Percentiles rank a stretch among this genome's conserved stretches.
Evolutionary conservation across 2,113 vertebrate species (phyloP).

Genomic region (Falco punctatus): DNA sequence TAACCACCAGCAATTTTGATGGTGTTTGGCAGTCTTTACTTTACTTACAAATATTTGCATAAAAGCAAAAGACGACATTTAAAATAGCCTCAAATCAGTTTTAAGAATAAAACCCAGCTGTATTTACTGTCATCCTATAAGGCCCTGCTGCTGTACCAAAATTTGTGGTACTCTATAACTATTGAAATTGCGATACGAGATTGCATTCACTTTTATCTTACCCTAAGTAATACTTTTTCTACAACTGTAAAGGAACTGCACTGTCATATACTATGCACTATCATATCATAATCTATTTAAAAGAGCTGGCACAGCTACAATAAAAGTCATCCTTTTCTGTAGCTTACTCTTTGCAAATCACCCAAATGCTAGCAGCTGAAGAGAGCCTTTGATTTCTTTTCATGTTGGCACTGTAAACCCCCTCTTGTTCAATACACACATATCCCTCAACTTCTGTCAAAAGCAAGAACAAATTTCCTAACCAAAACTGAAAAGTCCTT

Average conservation of each 20-base stretch:
- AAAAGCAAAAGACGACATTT: constrained; percentile 56
- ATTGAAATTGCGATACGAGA: constrained; percentile 61
- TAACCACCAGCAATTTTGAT: constrained; percentile 33
- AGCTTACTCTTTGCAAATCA: constrained; percentile 70
- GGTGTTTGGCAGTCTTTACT: constrained; percentile 56
- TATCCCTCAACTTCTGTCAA: constrained; percentile 78
- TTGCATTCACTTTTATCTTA: constrained; percentile 72
- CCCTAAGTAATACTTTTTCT: constrained; percentile 66
- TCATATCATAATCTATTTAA: constrained; percentile 66
- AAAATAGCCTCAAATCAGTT: constrained; percentile 54
- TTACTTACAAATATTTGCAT: constrained; percentile 58
- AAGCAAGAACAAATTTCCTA: constrained; percentile 81
- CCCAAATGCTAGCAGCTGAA: constrained; percentile 63
- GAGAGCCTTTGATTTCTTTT: constrained; percentile 70
- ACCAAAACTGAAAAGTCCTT: constrained; percentile 91
- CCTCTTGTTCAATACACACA: constrained; percentile 44
- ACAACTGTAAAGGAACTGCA: constrained; percentile 57
- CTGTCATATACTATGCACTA: constrained; percentile 47
- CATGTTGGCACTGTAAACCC: constrained; percentile 38
- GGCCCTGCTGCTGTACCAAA: constrained; percentile 30
- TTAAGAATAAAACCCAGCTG: constrained; percentile 53
- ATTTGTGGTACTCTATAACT: constrained; percentile 64
- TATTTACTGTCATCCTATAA: constrained; percentile 57
- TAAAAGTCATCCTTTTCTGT: constrained; percentile 59
- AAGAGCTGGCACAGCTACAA: constrained; percentile 67